Conservation (phyloP, 1,140 invertebrate genomes). For the Ctenoplectra terminalis region DNA sequence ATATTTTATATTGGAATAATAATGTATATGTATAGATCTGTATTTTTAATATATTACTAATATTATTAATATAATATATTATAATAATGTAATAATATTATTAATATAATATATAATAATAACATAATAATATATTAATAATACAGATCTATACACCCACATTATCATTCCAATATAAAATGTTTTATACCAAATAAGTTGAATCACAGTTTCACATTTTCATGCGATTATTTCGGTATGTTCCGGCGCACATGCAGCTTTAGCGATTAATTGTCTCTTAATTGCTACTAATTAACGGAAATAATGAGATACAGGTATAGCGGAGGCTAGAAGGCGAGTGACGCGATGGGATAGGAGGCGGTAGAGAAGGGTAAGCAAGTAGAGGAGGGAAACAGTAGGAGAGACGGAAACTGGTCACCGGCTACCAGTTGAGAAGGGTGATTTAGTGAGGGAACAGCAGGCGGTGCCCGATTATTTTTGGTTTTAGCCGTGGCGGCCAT, state of each 20-base stretch:
- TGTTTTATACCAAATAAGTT: too few species aligned
- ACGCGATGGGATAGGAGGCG: slow-evolving; percentile 36
- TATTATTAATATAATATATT: too few species aligned
- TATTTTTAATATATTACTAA: too few species aligned
- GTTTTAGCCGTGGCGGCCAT: slow-evolving; percentile 77
- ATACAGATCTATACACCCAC: too few species aligned
- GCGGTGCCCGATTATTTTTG: slow-evolving; percentile 81
- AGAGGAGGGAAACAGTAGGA: slow-evolving; percentile 21
- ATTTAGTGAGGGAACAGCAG: slow-evolving; percentile 79
- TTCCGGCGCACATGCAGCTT: slow-evolving; percentile 5
- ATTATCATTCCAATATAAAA: too few species aligned
- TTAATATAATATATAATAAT: too few species aligned
- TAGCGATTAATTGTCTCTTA: slow-evolving; percentile 75
- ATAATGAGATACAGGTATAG: slow-evolving; percentile 70
- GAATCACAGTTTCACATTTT: slow-evolving; percentile 47
- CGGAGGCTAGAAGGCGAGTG: slow-evolving; percentile 38
- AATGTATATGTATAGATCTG: too few species aligned
- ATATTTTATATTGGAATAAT: too few species aligned
- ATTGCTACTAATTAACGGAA: slow-evolving; percentile 78
- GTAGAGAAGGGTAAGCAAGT: slow-evolving; percentile 34
- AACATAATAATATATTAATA: too few species aligned
- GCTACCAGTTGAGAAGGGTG: slow-evolving; percentile 68
- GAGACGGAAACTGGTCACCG: slow-evolving; percentile 64
- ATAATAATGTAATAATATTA: too few species aligned
- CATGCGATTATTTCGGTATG: slow-evolving; percentile 61